A percentile compares a stretch with the other conserved stretches of the same genome.
phyloP scores from a whole-genome alignment of 2,797 vertebrate genomes.

The Thripadectes ignobilis region DNA sequence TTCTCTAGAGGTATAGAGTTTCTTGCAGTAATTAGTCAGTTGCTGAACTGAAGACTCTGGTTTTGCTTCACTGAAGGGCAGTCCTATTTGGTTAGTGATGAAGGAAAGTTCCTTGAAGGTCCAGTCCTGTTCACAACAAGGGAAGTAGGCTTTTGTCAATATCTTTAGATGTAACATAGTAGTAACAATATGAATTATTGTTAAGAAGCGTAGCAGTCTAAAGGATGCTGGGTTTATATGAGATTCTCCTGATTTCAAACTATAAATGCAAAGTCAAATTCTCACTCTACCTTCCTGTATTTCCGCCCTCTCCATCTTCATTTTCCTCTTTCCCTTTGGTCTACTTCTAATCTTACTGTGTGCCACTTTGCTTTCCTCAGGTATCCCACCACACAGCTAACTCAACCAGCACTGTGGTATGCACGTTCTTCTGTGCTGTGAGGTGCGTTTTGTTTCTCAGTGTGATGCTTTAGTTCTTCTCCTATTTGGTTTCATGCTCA shows the following conservation, averaged over 20 bases:
- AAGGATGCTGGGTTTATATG: neutral
- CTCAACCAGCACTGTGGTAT: neutral
- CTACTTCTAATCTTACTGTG: neutral
- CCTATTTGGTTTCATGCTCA: neutral
- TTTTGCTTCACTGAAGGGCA: neutral
- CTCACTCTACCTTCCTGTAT: neutral
- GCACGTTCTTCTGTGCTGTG: rapidly evolving
- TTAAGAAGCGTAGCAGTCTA: neutral
- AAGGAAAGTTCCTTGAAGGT: neutral
- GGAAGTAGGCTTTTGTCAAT: neutral
- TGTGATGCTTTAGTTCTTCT: neutral
- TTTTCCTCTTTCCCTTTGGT: neutral
- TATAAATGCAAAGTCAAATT: neutral
- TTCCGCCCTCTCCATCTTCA: neutral
- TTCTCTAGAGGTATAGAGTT: neutral
- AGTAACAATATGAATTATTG: neutral
- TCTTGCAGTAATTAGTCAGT: neutral
- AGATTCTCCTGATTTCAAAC: neutral
- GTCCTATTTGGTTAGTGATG: neutral
- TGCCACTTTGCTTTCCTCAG: neutral
- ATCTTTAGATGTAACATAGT: neutral
- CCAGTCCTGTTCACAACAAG: neutral
- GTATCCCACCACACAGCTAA: neutral
- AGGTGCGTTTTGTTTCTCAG: neutral
- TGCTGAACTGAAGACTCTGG: neutral